These are phyloP conservation scores for Galaxias olidus DNA, from an alignment of 2,797 vertebrate species.

Conservation along the genomic window DNA sequence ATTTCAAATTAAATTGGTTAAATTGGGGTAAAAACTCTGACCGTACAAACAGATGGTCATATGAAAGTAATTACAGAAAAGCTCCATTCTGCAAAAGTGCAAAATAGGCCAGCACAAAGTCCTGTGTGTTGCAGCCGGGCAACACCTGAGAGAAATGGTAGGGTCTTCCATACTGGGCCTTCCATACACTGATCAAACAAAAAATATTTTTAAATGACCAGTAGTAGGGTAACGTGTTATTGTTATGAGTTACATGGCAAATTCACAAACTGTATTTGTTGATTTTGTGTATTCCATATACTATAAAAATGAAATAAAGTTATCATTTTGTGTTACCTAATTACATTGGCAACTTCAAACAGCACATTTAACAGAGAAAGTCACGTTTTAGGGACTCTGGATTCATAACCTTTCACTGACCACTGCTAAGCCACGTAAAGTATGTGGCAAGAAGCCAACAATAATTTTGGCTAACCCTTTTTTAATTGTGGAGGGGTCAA, in stretches of 20 bases:
- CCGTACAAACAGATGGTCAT: slow-evolving; percentile 21
- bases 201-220: no score
- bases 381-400: slow-evolving; percentile 46
- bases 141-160: not conserved
- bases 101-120: slow-evolving; percentile 4
- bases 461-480: slow-evolving; percentile 66
- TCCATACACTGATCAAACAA: no score
- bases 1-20: slow-evolving; percentile 38
- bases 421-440: slow-evolving; percentile 53
- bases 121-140: slow-evolving; percentile 9
- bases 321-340: slow-evolving; percentile 28
- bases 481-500: slow-evolving; percentile 67
- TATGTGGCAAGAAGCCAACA: slow-evolving; percentile 66
- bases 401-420: slow-evolving; percentile 50
- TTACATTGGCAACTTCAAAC: slow-evolving; percentile 50
- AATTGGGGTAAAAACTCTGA: slow-evolving; percentile 32
- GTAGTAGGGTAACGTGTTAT: not conserved
- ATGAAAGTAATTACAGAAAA: slow-evolving; percentile 43
- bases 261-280: slow-evolving; percentile 6
- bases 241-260: slow-evolving; percentile 4
- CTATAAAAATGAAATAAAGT: no score
- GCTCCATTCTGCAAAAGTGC: slow-evolving; percentile 22
- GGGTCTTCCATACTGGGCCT: no score
- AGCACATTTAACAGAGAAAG: slow-evolving; percentile 38
- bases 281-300: slow-evolving; percentile 9